These are phyloP conservation scores for Hozukius guyotensis DNA, from an alignment of 2,797 vertebrate species.

Conservation along the genomic window DNA sequence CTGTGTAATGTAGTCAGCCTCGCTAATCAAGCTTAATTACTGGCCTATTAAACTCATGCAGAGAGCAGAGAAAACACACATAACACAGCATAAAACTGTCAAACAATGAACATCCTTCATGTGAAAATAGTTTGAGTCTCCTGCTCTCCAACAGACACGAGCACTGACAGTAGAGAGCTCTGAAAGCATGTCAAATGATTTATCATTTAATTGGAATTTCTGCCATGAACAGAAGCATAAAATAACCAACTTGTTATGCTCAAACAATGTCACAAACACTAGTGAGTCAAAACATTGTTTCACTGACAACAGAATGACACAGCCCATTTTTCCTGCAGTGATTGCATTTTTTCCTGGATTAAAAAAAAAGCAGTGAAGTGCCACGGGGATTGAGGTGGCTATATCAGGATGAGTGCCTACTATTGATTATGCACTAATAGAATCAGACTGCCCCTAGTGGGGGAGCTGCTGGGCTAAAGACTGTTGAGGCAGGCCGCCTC, in stretches of 20 bases:
- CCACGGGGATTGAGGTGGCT: neutral
- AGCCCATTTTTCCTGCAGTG: neutral
- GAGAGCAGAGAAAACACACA: conserved; percentile 3
- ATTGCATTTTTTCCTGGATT: conserved; percentile 1
- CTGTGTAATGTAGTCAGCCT: neutral
- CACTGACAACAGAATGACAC: neutral
- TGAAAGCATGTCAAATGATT: neutral
- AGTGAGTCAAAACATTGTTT: neutral
- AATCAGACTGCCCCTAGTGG: neutral
- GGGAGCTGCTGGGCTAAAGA: neutral
- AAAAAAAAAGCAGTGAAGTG: neutral
- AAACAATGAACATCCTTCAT: conserved; percentile 2
- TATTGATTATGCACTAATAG: conserved; percentile 35
- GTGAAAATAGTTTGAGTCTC: neutral
- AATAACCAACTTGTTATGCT: neutral
- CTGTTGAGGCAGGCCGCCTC: neutral
- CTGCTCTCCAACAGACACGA: neutral
- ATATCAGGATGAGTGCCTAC: neutral
- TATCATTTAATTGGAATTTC: neutral
- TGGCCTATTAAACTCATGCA: conserved; percentile 1
- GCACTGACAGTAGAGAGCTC: neutral
- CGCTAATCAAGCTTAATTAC: neutral
- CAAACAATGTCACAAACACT: neutral
- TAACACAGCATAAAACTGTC: neutral
- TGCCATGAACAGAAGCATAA: neutral